A percentile compares a stretch with the other conserved stretches of the same genome.
phyloP scores from a whole-genome alignment of 2,113 vertebrate species.

The Nannospalax galili region DNA sequence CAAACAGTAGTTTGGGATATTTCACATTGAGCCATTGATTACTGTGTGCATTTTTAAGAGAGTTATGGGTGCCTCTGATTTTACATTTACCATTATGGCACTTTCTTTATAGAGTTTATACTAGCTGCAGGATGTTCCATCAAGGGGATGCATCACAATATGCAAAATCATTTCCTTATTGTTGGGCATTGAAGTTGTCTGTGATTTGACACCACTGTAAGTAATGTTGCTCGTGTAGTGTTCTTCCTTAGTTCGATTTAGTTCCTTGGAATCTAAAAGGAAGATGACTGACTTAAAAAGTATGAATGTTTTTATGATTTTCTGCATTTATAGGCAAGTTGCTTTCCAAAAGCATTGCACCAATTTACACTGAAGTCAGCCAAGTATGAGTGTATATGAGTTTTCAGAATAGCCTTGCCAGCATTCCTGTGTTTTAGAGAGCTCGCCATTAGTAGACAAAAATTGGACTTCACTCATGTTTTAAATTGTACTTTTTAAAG shows the following conservation, averaged over 20 bases:
- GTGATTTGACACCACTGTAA: background rate
- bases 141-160: background rate
- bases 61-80: background rate
- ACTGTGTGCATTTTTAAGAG: background rate
- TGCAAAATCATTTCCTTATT: background rate
- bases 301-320: slow-evolving; percentile 37
- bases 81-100: background rate
- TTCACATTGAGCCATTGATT: slow-evolving; percentile 21
- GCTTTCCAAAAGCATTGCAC: slow-evolving; percentile 42
- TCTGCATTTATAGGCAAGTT: background rate
- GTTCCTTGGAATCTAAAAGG: slow-evolving; percentile 42
- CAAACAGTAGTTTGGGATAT: background rate
- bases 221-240: background rate
- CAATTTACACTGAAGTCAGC: background rate
- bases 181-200: background rate
- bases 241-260: slow-evolving; percentile 31
- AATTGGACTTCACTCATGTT: background rate
- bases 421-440: background rate
- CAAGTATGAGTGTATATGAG: background rate
- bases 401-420: background rate
- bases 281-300: slow-evolving; percentile 28
- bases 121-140: background rate
- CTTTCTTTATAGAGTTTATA: background rate
- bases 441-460: background rate
- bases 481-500: background rate